Evolutionary conservation across 2,888 invertebrate genomes (phyloP).

Genomic region (Hirtodrosophila cameraria): DNA sequence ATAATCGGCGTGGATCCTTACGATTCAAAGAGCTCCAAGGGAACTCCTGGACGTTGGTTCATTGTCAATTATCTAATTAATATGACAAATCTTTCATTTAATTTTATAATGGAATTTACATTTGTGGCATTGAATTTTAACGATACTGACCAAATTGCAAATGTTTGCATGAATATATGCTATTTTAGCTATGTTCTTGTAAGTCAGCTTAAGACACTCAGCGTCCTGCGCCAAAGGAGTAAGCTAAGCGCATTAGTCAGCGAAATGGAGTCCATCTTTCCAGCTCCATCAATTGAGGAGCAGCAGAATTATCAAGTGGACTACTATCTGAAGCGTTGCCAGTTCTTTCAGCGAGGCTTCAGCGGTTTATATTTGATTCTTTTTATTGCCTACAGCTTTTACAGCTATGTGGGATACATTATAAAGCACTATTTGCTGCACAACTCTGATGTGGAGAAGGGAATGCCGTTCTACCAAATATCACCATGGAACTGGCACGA

Average conservation of each 20-base stretch:
- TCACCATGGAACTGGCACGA: constrained; percentile 58
- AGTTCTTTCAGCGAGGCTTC: constrained; percentile 23
- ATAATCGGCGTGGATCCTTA: constrained; percentile 44
- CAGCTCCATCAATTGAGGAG: constrained; percentile 1
- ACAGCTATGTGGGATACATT: constrained; percentile 18
- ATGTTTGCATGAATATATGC: constrained; percentile 37
- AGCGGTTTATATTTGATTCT: constrained; percentile 21
- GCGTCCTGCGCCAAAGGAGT: constrained; percentile 22
- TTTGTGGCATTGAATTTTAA: constrained; percentile 20
- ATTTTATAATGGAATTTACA: constrained; percentile 10
- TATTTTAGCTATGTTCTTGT: constrained; percentile 35
- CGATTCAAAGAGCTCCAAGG: constrained; percentile 7
- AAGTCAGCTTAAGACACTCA: constrained; percentile 38
- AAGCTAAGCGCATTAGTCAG: constrained; percentile 25
- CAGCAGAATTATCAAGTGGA: constrained; percentile 30
- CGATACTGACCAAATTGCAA: constrained; percentile 28
- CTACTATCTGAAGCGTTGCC: constrained; percentile 20
- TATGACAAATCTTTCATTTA: constrained; percentile 18
- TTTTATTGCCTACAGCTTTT: constrained; percentile 23
- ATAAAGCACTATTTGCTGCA: constrained; percentile 34
- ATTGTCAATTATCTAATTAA: constrained; percentile 16
- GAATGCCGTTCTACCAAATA: constrained; percentile 30
- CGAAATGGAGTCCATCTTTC: constrained; percentile 49
- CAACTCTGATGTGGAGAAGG: constrained; percentile 5
- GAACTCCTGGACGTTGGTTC: constrained; percentile 24